These are phyloP conservation scores for Ophioninae sp. DNA, from an alignment of 2,888 invertebrate genomes.

Conservation along the genomic window DNA sequence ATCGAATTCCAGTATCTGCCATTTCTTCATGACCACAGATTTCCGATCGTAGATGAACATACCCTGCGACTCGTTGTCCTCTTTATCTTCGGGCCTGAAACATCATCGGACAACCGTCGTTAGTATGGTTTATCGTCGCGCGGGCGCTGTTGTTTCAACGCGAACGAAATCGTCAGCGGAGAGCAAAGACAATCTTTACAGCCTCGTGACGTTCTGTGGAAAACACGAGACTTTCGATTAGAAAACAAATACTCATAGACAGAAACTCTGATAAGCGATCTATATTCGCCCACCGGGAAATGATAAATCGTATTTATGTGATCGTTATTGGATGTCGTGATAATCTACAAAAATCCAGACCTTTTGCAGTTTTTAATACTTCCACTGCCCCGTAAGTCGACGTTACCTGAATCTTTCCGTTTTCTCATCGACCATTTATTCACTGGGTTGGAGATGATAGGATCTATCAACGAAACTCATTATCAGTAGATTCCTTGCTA, in stretches of 20 bases:
- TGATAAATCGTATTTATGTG: background rate
- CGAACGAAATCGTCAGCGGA: background rate
- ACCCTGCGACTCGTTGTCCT: slow-evolving; percentile 68
- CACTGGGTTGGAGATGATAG: background rate
- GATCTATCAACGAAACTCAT: background rate
- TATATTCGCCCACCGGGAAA: background rate
- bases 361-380: too few relatives aligned
- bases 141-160: background rate
- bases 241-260: background rate
- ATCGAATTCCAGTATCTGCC: slow-evolving; percentile 80
- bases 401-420: slow-evolving; percentile 4
- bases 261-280: background rate
- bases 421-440: background rate
- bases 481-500: background rate
- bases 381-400: background rate
- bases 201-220: background rate
- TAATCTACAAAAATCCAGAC: too few relatives aligned
- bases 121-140: slow-evolving; percentile 30
- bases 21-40: slow-evolving; percentile 78
- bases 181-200: background rate
- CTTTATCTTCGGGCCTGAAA: slow-evolving; percentile 74
- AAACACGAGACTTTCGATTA: background rate
- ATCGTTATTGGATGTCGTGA: too few relatives aligned
- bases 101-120: slow-evolving; percentile 68
- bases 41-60: slow-evolving; percentile 77